Evolutionary conservation across 2,888 invertebrate species (phyloP).

Genomic region (Meta bourneti): DNA sequence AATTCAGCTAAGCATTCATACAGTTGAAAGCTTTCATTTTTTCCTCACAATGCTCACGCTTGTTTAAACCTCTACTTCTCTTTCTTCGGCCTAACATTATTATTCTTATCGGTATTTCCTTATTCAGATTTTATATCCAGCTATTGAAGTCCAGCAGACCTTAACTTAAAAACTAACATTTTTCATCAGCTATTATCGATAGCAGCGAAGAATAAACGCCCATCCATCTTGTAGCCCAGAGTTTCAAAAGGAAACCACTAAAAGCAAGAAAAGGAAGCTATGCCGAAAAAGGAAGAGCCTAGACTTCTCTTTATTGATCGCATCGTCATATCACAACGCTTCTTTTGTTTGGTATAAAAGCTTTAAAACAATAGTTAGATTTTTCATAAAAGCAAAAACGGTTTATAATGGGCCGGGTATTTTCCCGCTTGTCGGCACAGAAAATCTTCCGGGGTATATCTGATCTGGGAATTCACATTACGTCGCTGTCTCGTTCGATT

Average conservation of each 20-base stretch:
- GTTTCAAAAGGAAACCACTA: not conserved
- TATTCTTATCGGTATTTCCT: not conserved
- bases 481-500: not conserved
- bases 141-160: constrained; percentile 18
- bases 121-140: not conserved
- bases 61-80: not conserved
- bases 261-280: not conserved
- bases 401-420: not conserved
- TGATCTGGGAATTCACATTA: not conserved
- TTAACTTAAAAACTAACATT: constrained; percentile 3
- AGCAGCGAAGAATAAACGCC: constrained; percentile 6
- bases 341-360: not conserved
- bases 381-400: not conserved
- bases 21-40: not conserved
- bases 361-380: not conserved
- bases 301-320: constrained; percentile 18
- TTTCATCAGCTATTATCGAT: constrained; percentile 28
- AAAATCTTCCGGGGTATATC: not conserved
- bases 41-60: not conserved
- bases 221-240: constrained; percentile 15
- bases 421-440: not conserved
- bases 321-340: not conserved
- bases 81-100: not conserved
- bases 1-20: not conserved
- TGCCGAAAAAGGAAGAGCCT: not conserved